Evolutionary conservation across 1,140 invertebrate genomes (phyloP), one percentile per base, ranked within the genome.

Genomic region (Drosophila quadrilineata): DNA sequence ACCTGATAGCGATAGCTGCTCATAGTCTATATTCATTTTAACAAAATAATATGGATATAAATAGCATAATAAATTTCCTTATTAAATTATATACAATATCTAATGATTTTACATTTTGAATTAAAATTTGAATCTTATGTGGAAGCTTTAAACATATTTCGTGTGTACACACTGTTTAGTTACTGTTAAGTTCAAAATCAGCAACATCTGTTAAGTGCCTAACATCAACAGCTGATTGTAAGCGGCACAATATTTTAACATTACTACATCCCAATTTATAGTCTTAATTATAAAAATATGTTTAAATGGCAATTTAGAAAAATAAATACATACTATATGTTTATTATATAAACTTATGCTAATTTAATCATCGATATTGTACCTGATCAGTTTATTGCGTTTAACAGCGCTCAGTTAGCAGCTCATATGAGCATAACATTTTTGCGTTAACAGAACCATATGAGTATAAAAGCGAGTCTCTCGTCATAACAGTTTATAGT

Each of bases 1-100:
- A 12, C 70, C 68, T 53, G 74, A 85, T 41, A 74, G 60, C 17
- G 50, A 63, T 9, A 59, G 66, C 1, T 82, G 76, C 22, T 40
- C 29, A 33, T 84, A 85, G 54, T 2, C 3, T 45, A 33, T 16
- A 22, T 16, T 10, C 3, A n/a, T 12, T 14, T 12, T 12, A 38
- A 10, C 0, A n/a, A n/a, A n/a, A n/a, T n/a, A n/a, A n/a, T n/a
- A n/a, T n/a, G n/a, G n/a, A n/a, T 56, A 6, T 40, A 26, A 19
- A 14, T 45, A 45, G 38, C 14, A 19, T 36, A 62, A 36, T 9
- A 19, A 45, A 62, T 45, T 53, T 2, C 3, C 2, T 19, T 4
- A 10, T n/a, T 38, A 10, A 10, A 28, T 17, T 33, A 24, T n/a
- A 40, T 40, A 41, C n/a, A 12, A 19, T 29, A 6, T 28, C 4